Conservation (phyloP, 2,888 invertebrate genomes). For the Xanthorhoe spadicearia region DNA sequence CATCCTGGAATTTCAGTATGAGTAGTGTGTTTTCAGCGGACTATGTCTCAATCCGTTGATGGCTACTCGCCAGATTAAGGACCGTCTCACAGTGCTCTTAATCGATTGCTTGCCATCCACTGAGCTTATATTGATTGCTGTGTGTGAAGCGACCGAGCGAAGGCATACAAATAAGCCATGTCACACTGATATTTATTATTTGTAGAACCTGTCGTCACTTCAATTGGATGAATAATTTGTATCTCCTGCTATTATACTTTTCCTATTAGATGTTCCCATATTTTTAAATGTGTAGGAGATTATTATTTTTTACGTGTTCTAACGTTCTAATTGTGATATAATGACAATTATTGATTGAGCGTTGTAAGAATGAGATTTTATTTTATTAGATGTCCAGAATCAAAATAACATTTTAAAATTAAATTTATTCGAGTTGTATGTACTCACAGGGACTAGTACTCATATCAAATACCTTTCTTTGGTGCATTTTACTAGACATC, state of each 20-base stretch:
- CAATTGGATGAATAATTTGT: background rate
- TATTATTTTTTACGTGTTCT: no score
- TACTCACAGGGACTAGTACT: no score
- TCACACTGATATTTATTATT: background rate
- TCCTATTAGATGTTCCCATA: no score
- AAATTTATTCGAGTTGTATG: no score
- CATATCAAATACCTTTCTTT: background rate
- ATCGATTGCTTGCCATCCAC: constrained; percentile 39
- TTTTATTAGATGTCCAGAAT: no score
- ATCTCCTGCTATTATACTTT: no score
- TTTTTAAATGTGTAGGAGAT: background rate
- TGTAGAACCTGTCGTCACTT: background rate
- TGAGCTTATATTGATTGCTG: constrained; percentile 38
- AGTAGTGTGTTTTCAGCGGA: constrained; percentile 2
- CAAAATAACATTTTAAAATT: no score
- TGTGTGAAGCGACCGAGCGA: constrained; percentile 12
- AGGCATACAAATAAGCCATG: constrained; percentile 8
- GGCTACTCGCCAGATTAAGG: constrained; percentile 45
- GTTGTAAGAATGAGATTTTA: no score
- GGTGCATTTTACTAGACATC: background rate
- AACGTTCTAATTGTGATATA: no score
- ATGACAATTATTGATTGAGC: no score
- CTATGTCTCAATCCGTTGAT: constrained; percentile 40
- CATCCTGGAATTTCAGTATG: background rate
- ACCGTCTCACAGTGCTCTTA: constrained; percentile 34